Conservation (phyloP, 2,888 invertebrate genomes). For the Phalangium opilio region DNA sequence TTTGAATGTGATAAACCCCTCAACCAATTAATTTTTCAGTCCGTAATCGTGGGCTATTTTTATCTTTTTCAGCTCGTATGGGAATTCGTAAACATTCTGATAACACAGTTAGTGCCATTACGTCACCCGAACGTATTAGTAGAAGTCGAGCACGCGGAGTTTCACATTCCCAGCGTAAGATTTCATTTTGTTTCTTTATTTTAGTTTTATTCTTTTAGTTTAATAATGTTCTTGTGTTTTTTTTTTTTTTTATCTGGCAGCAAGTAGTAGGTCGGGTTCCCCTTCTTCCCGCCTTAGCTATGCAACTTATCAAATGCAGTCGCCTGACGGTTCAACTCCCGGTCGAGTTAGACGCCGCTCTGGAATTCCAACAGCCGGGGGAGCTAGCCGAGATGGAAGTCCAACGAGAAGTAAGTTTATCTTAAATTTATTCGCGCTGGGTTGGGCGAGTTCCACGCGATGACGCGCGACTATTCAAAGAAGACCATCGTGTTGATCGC, state of each 20-base stretch:
- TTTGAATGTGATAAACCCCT: too few species aligned
- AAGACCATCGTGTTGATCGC: too few species aligned
- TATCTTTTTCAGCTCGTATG: conserved; percentile 10
- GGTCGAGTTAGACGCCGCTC: conserved; percentile 23
- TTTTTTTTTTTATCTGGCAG: conserved; percentile 38
- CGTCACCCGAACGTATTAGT: conserved; percentile 41
- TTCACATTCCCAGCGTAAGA: conserved; percentile 82
- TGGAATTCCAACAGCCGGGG: conserved; percentile 32
- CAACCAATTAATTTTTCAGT: too few species aligned
- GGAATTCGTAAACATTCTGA: conserved; percentile 9
- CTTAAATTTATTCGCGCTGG: too few species aligned
- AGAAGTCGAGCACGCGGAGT: conserved; percentile 49
- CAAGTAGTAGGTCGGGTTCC: conserved; percentile 82
- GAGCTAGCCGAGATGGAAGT: conserved; percentile 33
- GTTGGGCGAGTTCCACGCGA: too few species aligned
- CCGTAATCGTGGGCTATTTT: too few species aligned
- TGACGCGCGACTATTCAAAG: too few species aligned
- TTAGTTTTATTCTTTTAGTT: conserved; percentile 1
- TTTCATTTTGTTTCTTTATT: conserved; percentile 3
- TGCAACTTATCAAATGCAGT: conserved; percentile 39
- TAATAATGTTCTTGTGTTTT: conserved; percentile 2
- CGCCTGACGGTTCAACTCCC: conserved; percentile 18
- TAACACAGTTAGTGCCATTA: conserved; percentile 30
- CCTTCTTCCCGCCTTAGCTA: conserved; percentile 72
- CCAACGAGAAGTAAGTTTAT: conserved; percentile 23